These are phyloP conservation scores for Indicator indicator DNA, from an alignment of 2,113 vertebrate species.

Conservation along the genomic window DNA sequence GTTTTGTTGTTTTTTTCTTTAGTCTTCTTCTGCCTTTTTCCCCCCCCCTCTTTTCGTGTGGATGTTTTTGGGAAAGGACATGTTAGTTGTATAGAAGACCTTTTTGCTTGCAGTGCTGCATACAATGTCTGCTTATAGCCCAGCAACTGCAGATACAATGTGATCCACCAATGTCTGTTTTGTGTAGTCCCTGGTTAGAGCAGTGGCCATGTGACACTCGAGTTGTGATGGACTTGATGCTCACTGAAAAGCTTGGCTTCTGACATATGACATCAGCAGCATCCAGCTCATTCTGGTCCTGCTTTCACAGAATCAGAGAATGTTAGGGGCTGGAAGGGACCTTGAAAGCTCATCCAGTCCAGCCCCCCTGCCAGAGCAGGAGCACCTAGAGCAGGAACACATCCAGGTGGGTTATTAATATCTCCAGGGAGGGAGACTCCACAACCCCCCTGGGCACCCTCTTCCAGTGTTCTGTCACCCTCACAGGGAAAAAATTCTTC, in stretches of 20 bases:
- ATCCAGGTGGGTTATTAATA: no score
- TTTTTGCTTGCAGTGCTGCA: rapidly evolving
- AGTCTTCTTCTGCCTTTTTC: no score
- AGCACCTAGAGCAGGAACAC: no score
- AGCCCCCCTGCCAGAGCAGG: no score
- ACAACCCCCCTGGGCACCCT: no score
- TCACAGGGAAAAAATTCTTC: no score
- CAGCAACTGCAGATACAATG: not conserved
- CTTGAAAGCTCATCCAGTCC: no score
- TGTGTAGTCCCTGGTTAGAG: not conserved
- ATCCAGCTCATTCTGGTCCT: not conserved
- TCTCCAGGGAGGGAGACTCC: no score
- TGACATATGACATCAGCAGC: not conserved
- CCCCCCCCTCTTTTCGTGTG: no score
- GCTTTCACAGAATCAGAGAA: not conserved
- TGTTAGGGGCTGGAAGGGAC: no score
- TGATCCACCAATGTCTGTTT: not conserved
- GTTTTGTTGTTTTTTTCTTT: not conserved
- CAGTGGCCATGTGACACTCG: not conserved
- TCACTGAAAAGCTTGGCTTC: not conserved
- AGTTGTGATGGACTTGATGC: not conserved
- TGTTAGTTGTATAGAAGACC: not conserved
- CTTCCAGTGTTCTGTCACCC: no score
- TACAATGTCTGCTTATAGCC: not conserved
- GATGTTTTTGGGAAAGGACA: not conserved